These are phyloP conservation scores for Leptopilina myrica DNA, from an alignment of 2,888 invertebrate species.

Conservation along the genomic window DNA sequence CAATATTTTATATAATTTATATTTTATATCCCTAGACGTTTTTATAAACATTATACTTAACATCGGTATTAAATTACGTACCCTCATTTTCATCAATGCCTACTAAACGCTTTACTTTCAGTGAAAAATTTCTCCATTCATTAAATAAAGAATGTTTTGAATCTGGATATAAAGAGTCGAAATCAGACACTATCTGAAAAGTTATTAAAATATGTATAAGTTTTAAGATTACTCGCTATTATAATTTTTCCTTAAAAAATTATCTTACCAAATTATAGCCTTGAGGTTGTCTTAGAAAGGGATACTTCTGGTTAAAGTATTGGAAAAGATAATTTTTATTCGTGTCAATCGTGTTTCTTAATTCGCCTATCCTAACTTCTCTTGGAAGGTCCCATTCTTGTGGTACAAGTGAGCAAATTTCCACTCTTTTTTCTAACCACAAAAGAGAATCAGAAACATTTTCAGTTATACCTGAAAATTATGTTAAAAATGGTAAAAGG, in stretches of 20 bases:
- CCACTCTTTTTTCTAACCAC: constrained; percentile 12
- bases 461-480: constrained; percentile 9
- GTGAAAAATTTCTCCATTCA: not conserved
- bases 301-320: not conserved
- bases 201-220: not conserved
- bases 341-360: not conserved
- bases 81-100: not conserved
- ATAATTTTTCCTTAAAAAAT: not conserved
- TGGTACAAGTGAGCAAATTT: constrained; percentile 17
- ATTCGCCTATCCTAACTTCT: not conserved
- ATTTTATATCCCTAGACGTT: no score
- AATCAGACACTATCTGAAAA: not conserved
- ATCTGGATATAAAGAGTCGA: not conserved
- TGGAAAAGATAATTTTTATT: not conserved
- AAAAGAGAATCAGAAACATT: constrained; percentile 5
- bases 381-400: not conserved
- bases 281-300: not conserved
- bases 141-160: not conserved
- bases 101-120: constrained; percentile 3
- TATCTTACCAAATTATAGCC: constrained; percentile 6
- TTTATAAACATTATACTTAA: not conserved
- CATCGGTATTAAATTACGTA: not conserved
- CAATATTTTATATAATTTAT: not conserved
- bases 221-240: not conserved
- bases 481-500: not conserved